Evolutionary conservation across 2,888 invertebrate species (phyloP), one percentile per base, ranked within the genome.

Genomic region (Camponotus fellah): DNA sequence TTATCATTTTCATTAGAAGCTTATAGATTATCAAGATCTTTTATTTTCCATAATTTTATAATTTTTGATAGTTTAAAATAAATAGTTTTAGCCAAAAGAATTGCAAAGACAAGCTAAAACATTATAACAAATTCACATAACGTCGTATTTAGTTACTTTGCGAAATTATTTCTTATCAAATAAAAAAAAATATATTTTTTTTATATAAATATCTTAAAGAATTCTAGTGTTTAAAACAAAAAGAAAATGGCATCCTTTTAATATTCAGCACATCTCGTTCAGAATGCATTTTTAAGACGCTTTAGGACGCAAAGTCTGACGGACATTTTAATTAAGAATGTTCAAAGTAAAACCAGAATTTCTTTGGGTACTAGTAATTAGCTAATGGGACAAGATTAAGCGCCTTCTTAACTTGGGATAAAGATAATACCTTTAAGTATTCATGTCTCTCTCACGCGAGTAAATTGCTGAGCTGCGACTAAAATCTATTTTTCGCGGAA

Each of bases 371-470:
- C 69, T 46, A 37, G 83, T 83, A 85, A 85, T 85, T 85, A 85
- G 83, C 83, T 85, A 85, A 83, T 85, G 85, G 83, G 58, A 69
- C 37, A 74, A 80, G 80, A 85, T 85, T 85, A 83, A 83, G 56
- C 58, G 66, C 46, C 68, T 65, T 66, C 77, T 76, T 77, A 76
- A 66, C 56, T 12, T 10, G 14, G 34, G 37, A 26, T 76, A 76
- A 76, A 65, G 62, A 64, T 75, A 66, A 82, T 81, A 75, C 32
- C 26, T 64, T 74, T 81, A 75, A 81, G 64, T 75, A 81, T 75
- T 81, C 64, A 58, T 21, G 49, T 81, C 46, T 46, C 12, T 46
- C 46, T 46, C 81, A 43, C 43, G 17, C 64, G 21, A 43, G 32
- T 53, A 74, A 74, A 75, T 65, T 72, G 32, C 64, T 71, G 32